Conservation (phyloP, 2,797 vertebrate genomes). For the Botia almorhae region DNA sequence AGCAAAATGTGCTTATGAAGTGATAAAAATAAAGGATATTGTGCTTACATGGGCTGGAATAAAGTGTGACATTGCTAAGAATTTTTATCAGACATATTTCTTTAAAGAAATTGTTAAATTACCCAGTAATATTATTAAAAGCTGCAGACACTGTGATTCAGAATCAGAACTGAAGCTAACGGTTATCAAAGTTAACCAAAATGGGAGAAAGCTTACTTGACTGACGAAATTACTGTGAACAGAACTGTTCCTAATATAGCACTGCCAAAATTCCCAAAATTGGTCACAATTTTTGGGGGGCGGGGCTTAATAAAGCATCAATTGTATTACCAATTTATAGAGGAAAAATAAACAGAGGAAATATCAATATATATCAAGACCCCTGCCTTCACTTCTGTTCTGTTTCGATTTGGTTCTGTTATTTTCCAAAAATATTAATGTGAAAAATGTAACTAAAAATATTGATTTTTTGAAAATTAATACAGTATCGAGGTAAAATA, state of each 20-base stretch:
- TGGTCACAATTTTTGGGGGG: too few species aligned
- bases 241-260: too few species aligned
- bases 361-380: too few species aligned
- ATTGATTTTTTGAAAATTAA: not conserved
- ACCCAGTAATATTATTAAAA: not conserved
- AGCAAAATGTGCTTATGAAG: slow-evolving; percentile 43
- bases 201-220: too few species aligned
- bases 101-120: not conserved
- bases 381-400: not conserved
- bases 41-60: not conserved
- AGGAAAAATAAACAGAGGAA: too few species aligned
- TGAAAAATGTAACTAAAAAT: not conserved
- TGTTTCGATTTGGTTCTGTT: not conserved
- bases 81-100: not conserved
- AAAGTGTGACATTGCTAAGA: not conserved
- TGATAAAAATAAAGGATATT: not conserved
- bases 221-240: too few species aligned
- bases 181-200: too few species aligned
- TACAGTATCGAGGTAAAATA: not conserved
- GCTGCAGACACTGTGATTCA: too few species aligned
- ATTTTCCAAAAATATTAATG: not conserved
- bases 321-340: too few species aligned
- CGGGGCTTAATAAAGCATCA: too few species aligned
- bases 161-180: too few species aligned
- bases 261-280: too few species aligned